Base-by-base conservation (phyloP, 2,888 invertebrate species). In the Microplitis manilae region DNA sequence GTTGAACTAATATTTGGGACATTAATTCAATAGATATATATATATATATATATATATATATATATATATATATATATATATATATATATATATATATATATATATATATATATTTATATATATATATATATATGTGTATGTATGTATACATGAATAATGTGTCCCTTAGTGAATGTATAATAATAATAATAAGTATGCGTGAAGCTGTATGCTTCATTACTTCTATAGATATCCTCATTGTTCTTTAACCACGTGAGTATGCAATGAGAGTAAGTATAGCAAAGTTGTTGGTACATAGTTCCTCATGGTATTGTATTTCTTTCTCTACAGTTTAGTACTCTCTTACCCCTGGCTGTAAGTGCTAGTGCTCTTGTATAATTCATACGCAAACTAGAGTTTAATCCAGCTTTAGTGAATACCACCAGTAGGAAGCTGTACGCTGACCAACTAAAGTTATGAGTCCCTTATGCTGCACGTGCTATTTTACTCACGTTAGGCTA, bases 351-450 rank as follows among this genome's bases (percentile, higher is more conserved):
- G 30, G 9, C 20, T 30, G 20, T 73, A 20, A 15, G 59, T 38
- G 50, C n/a, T 65, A 59, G 67, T 67, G 41, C 65, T 78, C 79
- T 79, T 80, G 80, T 80, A 81, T 82, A 83, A 82, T 82, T 82
- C 81, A 83, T 80, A 79, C 80, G 79, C 79, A 81, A 82, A 82
- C 81, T 83, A 78, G 80, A 83, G 81, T 83, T 83, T 83, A 82
- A 83, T 83, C 82, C 82, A 79, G 82, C 81, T 82, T 83, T 50
- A 50, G 50, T 50, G 50, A 9, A 50, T 13, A 50, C 50, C 50
- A 50, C 50, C 80, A 80, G 77, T 80, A 67, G 74, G 77, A 71
- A 78, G 79, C 80, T 77, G 75, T 77, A 77, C 76, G 76, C 75
- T 76, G 76, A 78, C 81, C 79, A 76, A 75, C 74, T 69, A 78